Percentiles rank a stretch among this genome's conserved stretches.
Evolutionary conservation across 2,888 invertebrate genomes (phyloP).

Genomic region (Orthonevra nobilis): DNA sequence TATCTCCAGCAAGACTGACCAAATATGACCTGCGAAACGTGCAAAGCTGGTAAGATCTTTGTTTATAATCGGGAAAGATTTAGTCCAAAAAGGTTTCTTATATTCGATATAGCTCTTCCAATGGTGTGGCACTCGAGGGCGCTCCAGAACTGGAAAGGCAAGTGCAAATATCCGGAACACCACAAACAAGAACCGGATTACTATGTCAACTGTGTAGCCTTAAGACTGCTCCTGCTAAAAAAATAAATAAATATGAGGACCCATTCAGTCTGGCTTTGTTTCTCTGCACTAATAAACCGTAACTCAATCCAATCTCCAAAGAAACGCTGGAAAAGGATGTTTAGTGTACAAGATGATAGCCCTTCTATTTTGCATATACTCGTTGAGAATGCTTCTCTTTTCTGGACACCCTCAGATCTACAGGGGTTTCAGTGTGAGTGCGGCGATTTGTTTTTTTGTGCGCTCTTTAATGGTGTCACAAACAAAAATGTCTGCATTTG

Average conservation of each 20-base stretch:
- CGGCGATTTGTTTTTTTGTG: constrained; percentile 29
- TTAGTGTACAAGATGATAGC: constrained; percentile 5
- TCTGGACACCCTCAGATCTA: constrained; percentile 32
- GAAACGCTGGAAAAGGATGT: constrained; percentile 21
- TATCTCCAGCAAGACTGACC: constrained; percentile 30
- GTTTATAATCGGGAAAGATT: background rate
- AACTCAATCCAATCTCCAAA: constrained; percentile 27
- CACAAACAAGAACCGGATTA: constrained; percentile 1
- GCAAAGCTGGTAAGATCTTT: constrained; percentile 49
- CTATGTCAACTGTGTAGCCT: constrained; percentile 41
- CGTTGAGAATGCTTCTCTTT: constrained; percentile 18
- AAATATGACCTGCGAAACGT: constrained; percentile 47
- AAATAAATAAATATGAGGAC: constrained; percentile 48
- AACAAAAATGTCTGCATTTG: constrained; percentile 74
- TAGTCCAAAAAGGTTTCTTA: background rate
- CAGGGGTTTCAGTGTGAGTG: constrained; percentile 34
- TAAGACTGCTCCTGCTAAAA: constrained; percentile 43
- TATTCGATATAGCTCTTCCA: constrained; percentile 2
- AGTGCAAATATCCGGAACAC: constrained; percentile 1
- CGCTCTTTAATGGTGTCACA: constrained; percentile 71
- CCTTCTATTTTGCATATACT: constrained; percentile 36
- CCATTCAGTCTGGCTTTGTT: constrained; percentile 23
- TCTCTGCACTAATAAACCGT: constrained; percentile 21
- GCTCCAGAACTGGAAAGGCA: background rate
- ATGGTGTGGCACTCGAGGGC: constrained; percentile 25